phyloP scores from a whole-genome alignment of 2,888 invertebrate species.

The Acanthopleura granulata region DNA sequence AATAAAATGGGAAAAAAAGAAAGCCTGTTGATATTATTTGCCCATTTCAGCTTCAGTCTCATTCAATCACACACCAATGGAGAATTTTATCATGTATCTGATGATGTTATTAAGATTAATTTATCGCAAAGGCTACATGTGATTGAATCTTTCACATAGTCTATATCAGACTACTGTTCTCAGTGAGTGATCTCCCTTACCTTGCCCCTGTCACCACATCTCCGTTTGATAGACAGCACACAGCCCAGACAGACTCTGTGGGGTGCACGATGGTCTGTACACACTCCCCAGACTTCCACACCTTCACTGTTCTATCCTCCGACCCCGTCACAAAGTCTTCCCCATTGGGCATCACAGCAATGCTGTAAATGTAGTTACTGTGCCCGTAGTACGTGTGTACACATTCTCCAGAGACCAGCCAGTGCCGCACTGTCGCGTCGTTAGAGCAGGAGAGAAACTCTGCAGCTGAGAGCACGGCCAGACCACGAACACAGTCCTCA shows the following conservation, averaged over 20 bases:
- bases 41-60: too few relatives aligned
- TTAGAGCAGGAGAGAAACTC: constrained; percentile 92
- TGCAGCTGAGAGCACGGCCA: constrained; percentile 77
- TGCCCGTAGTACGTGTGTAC: constrained; percentile 79
- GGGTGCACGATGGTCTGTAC: constrained; percentile 81
- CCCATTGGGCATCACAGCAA: constrained; percentile 70
- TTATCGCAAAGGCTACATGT: background rate
- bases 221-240: constrained; percentile 84
- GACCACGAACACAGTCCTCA: constrained; percentile 89
- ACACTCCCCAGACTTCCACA: constrained; percentile 78
- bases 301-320: constrained; percentile 87
- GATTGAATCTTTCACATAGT: too few relatives aligned
- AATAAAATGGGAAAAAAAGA: too few relatives aligned
- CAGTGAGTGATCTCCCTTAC: constrained; percentile 53
- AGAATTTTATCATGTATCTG: background rate
- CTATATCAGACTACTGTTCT: background rate
- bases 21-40: too few relatives aligned
- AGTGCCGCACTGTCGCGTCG: constrained; percentile 88
- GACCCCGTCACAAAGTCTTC: constrained; percentile 84
- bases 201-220: constrained; percentile 88
- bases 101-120: background rate
- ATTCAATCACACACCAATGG: too few relatives aligned
- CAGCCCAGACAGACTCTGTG: constrained; percentile 90
- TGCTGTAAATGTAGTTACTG: constrained; percentile 86
- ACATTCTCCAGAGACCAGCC: constrained; percentile 85